These are phyloP conservation scores for Tangara arthus DNA, from an alignment of 2,797 vertebrate genomes.

Conservation along the genomic window DNA sequence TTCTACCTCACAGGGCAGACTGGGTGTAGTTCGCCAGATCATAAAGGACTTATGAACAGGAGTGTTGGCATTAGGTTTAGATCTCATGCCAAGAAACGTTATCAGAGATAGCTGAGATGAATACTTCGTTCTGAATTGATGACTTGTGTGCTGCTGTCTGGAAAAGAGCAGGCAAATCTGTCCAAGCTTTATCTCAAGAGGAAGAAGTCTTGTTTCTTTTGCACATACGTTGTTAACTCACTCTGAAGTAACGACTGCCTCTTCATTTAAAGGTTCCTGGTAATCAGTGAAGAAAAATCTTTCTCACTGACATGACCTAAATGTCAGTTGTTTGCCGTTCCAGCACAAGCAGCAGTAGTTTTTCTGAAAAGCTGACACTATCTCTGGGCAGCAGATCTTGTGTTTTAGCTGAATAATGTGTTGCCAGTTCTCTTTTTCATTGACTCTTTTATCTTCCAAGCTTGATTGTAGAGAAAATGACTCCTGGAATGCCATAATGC, in stretches of 20 bases:
- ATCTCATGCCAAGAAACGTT: background rate
- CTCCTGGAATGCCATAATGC: background rate
- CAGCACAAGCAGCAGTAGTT: background rate
- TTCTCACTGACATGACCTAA: background rate
- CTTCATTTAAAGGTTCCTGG: background rate
- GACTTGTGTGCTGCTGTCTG: background rate
- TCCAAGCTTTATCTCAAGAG: background rate
- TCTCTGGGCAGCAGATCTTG: background rate
- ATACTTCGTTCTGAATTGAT: background rate
- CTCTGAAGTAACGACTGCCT: background rate
- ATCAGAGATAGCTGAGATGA: background rate
- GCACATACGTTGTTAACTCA: background rate
- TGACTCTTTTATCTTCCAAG: background rate
- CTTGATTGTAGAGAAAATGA: background rate
- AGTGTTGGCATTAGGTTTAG: background rate
- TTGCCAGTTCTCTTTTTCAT: background rate
- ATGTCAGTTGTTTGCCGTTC: background rate
- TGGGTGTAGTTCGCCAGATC: background rate
- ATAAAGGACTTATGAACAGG: background rate
- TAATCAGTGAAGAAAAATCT: background rate
- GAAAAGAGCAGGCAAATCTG: background rate
- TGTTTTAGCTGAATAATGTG: background rate
- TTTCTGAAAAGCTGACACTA: background rate
- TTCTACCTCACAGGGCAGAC: background rate
- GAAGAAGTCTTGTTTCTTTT: background rate